Conservation (phyloP, 2,888 invertebrate genomes). For the Synergus umbraculus region DNA sequence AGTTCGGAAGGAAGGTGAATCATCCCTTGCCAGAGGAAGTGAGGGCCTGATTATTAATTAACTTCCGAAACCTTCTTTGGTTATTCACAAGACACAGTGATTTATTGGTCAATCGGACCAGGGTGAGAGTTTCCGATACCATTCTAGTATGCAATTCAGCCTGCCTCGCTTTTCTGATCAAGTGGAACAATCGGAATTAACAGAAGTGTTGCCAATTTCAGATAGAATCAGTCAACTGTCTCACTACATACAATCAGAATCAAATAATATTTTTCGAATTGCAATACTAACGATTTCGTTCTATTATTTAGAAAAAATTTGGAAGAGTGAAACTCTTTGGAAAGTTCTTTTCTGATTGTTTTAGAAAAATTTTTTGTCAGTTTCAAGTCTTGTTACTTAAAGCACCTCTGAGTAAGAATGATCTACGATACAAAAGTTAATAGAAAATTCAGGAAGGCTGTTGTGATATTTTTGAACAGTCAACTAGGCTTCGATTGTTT, state of each 20-base stretch:
- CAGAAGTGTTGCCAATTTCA: neutral
- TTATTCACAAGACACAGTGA: slow-evolving; percentile 39
- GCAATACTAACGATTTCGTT: neutral
- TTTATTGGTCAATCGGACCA: slow-evolving; percentile 20
- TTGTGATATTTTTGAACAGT: neutral
- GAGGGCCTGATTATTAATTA: slow-evolving; percentile 32
- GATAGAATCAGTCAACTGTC: neutral
- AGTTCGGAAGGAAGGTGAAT: slow-evolving; percentile 43
- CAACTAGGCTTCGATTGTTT: neutral
- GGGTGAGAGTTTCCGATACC: slow-evolving; percentile 23
- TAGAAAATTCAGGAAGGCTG: neutral
- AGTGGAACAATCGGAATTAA: neutral
- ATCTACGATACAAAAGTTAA: neutral
- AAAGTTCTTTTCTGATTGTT: neutral
- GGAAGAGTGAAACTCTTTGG: neutral
- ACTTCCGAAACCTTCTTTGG: slow-evolving; percentile 25
- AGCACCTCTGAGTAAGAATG: neutral
- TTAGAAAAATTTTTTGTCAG: neutral
- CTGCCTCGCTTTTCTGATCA: slow-evolving; percentile 12
- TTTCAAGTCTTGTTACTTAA: neutral
- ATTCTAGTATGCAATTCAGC: slow-evolving; percentile 5
- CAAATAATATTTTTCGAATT: neutral
- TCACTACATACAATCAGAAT: neutral
- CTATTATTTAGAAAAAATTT: neutral
- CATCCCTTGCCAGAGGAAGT: slow-evolving; percentile 44